A percentile compares a stretch with the other conserved stretches of the same genome.
These are phyloP conservation scores for Synchiropus splendidus DNA, from an alignment of 2,113 vertebrate species.

Conservation along the genomic window DNA sequence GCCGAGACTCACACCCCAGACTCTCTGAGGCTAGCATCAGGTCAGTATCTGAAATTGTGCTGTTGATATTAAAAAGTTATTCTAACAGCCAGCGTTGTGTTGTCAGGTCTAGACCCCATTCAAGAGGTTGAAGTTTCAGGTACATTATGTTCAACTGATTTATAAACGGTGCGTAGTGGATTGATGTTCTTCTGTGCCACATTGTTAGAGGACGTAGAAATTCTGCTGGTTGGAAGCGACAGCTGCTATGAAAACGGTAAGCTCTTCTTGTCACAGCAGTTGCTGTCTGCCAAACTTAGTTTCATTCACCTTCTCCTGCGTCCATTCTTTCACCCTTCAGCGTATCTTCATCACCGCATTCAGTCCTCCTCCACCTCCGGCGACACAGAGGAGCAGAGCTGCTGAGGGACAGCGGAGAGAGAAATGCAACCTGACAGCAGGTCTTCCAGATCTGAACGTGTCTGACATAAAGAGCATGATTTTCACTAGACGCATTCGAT, in stretches of 20 bases:
- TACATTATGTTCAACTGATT: no score
- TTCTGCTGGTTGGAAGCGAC: slow-evolving; percentile 9
- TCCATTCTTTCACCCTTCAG: slow-evolving; percentile 34
- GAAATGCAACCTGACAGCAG: no score
- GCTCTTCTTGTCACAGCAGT: no score
- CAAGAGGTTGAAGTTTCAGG: slow-evolving; percentile 40
- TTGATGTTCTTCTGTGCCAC: background rate
- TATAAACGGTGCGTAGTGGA: background rate
- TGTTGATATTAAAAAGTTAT: background rate
- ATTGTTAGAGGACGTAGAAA: background rate
- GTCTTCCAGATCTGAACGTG: no score
- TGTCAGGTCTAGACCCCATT: slow-evolving; percentile 51
- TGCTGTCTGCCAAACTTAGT: no score
- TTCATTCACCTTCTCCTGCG: background rate
- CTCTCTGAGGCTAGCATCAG: background rate
- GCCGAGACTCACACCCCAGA: background rate
- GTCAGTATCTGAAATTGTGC: slow-evolving; percentile 23
- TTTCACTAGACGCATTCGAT: no score
- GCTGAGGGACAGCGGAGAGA: slow-evolving; percentile 1
- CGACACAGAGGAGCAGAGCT: slow-evolving; percentile 16
- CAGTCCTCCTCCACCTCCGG: slow-evolving; percentile 12
- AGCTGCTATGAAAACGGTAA: no score
- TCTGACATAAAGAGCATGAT: no score
- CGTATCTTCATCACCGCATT: slow-evolving; percentile 45
- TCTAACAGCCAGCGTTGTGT: background rate